Conservation (phyloP, 2,797 vertebrate genomes). For the Manis crassicaudata region DNA sequence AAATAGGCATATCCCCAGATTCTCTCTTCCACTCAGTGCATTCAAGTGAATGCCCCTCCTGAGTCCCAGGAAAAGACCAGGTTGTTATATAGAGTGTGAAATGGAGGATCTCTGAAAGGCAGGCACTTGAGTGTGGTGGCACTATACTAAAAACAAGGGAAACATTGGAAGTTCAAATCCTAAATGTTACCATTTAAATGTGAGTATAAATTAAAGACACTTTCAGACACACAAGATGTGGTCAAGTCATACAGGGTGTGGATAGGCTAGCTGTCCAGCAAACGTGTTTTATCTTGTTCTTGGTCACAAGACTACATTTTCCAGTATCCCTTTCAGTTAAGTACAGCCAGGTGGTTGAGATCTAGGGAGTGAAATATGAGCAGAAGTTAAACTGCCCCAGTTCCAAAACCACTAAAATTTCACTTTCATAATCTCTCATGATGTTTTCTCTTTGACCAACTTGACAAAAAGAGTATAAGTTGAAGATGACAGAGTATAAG, state of each 20-base stretch:
- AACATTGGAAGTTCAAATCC: not conserved
- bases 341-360: not conserved
- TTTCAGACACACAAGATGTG: not conserved
- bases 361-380: not conserved
- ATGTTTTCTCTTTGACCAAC: not conserved
- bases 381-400: not conserved
- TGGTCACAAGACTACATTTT: not conserved
- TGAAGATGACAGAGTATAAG: not conserved
- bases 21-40: too few relatives aligned
- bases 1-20: not conserved
- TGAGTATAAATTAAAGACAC: not conserved
- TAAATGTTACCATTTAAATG: not conserved
- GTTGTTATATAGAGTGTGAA: not conserved
- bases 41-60: not conserved
- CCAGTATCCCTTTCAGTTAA: not conserved
- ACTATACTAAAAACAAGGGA: not conserved
- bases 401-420: not conserved
- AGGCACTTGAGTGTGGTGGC: not conserved
- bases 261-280: not conserved
- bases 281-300: not conserved
- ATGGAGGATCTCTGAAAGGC: not conserved
- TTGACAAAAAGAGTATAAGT: not conserved
- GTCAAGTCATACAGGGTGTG: not conserved
- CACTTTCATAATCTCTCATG: not conserved
- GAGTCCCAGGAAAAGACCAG: not conserved